A percentile compares a stretch with the other conserved stretches of the same genome.
Evolutionary conservation across 2,888 invertebrate species (phyloP).

Genomic region (Doris montereyensis): DNA sequence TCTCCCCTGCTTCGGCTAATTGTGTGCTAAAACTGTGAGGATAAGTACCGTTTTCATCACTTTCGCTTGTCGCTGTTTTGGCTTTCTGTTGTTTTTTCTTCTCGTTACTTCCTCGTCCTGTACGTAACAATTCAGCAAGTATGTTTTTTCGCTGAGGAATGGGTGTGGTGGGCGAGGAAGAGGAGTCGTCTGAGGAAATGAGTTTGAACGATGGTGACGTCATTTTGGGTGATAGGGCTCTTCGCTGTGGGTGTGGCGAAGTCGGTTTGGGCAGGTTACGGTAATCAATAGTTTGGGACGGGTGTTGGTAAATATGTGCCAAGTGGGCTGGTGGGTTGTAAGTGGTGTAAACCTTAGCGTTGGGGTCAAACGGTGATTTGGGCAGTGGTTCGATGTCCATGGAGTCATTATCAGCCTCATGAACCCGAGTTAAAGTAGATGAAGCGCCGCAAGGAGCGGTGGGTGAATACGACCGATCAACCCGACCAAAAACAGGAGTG

Average conservation of each 20-base stretch:
- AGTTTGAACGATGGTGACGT: slow-evolving; percentile 26
- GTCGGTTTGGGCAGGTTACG: slow-evolving; percentile 29
- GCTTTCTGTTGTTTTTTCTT: slow-evolving; percentile 3
- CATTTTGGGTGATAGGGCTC: slow-evolving; percentile 32
- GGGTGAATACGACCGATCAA: background rate
- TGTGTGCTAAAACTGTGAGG: no score
- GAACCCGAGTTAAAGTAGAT: background rate
- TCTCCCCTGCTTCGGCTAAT: no score
- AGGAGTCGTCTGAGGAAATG: slow-evolving; percentile 28
- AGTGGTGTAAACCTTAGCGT: background rate
- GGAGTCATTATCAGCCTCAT: background rate
- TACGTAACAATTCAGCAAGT: background rate
- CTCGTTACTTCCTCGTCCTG: slow-evolving; percentile 20
- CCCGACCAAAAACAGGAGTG: slow-evolving; percentile 42
- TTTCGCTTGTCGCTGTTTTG: background rate
- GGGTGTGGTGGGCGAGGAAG: slow-evolving; percentile 22
- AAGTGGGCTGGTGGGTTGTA: background rate
- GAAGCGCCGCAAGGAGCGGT: background rate
- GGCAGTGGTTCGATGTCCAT: background rate
- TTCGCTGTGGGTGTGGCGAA: slow-evolving; percentile 27
- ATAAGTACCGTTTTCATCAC: background rate
- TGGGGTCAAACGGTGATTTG: background rate
- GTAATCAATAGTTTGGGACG: background rate
- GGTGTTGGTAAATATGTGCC: slow-evolving; percentile 14
- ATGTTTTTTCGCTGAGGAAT: slow-evolving; percentile 4